Evolutionary conservation across 35 echinoderm and acorn worm genomes (phyloP).

Genomic region (Anneissia japonica): DNA sequence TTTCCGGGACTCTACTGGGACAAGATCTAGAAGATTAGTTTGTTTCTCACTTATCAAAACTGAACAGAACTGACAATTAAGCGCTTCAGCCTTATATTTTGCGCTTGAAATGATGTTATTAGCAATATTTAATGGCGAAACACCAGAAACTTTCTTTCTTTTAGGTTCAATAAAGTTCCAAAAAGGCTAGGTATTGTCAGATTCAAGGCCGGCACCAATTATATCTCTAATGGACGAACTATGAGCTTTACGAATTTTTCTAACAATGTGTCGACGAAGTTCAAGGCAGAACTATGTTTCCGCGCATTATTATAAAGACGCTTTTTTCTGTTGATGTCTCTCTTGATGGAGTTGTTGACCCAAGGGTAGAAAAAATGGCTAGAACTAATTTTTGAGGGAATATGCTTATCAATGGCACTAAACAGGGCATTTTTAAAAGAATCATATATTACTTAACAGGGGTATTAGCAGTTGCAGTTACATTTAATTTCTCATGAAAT

Average conservation of each 20-base stretch:
- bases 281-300: neutral
- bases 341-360: constrained; percentile 19
- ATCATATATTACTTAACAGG: no score
- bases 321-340: constrained; percentile 3
- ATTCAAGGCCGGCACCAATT: constrained; percentile 8
- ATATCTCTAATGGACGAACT: constrained; percentile 6
- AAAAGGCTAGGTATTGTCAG: constrained; percentile 29
- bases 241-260: constrained; percentile 11
- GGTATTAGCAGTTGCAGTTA: no score
- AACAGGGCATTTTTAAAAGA: no score
- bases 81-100: constrained; percentile 16
- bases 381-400: no score
- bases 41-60: constrained; percentile 4
- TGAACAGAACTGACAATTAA: constrained; percentile 29
- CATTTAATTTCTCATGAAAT: no score
- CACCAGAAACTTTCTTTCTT: constrained; percentile 26
- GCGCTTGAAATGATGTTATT: neutral
- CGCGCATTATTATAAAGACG: constrained; percentile 21
- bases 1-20: neutral
- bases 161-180: constrained; percentile 30
- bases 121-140: neutral
- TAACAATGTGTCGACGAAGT: neutral
- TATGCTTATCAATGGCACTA: no score
- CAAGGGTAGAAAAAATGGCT: neutral
- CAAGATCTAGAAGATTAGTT: neutral